These are phyloP conservation scores for Acrobasis repandana DNA, from an alignment of 2,888 invertebrate species.

Conservation along the genomic window DNA sequence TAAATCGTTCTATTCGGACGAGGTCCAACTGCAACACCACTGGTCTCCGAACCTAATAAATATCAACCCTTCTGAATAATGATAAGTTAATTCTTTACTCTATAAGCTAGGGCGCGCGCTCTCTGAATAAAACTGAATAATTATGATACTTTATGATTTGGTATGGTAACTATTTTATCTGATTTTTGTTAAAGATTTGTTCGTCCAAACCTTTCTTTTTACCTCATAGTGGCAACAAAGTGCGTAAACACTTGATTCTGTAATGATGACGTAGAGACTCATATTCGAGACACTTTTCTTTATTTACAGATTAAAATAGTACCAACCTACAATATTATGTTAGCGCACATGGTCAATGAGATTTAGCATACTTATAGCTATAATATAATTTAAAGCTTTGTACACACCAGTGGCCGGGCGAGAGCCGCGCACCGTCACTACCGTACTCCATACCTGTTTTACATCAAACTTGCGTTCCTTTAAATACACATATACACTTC, in stretches of 20 bases:
- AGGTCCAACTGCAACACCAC: conserved; percentile 18
- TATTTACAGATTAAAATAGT: neutral
- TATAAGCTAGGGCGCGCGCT: conserved; percentile 54
- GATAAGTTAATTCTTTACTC: conserved; percentile 12
- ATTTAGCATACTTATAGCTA: conserved; percentile 13
- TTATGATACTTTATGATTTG: neutral
- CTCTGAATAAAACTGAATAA: conserved; percentile 38
- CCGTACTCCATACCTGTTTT: conserved; percentile 58
- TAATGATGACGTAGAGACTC: no score
- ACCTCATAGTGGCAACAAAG: no score
- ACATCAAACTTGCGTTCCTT: conserved; percentile 55
- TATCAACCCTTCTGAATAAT: conserved; percentile 3
- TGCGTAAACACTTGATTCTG: no score
- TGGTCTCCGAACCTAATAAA: conserved; percentile 15
- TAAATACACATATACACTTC: conserved; percentile 74
- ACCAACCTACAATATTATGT: neutral
- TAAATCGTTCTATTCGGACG: conserved; percentile 11
- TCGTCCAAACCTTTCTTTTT: no score
- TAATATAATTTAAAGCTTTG: conserved; percentile 23
- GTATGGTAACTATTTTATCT: conserved; percentile 1
- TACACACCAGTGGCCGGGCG: conserved; percentile 29
- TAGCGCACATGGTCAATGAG: neutral
- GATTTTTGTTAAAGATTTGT: neutral
- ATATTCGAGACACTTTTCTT: no score
- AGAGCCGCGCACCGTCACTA: conserved; percentile 70